Percentiles rank a stretch among this genome's conserved stretches.
Conservation (phyloP, 2,888 invertebrate genomes). For the Yponomeuta evonymella region DNA sequence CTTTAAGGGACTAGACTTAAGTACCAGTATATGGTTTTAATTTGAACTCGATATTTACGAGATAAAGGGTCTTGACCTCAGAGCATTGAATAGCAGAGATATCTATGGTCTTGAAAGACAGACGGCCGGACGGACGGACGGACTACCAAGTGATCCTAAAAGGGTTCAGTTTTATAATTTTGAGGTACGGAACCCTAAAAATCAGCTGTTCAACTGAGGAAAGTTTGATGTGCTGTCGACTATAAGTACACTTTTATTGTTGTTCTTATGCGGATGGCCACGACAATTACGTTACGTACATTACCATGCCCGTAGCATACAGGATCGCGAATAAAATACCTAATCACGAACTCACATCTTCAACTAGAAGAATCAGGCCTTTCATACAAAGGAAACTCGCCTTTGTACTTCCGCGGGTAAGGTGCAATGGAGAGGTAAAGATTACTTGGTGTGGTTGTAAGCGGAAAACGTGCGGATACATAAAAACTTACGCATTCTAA, state of each 20-base stretch:
- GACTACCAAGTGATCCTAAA: too few relatives aligned
- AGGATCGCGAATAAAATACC: conserved; percentile 14
- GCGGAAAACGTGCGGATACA: conserved; percentile 9
- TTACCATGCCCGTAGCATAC: not conserved
- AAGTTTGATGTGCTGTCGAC: too few relatives aligned
- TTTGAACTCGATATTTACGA: too few relatives aligned
- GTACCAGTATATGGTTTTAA: too few relatives aligned
- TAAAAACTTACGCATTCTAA: conserved; percentile 11
- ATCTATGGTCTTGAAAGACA: too few relatives aligned
- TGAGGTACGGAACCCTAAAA: too few relatives aligned
- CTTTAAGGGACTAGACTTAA: too few relatives aligned
- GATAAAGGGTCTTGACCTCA: too few relatives aligned
- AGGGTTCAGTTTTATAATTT: too few relatives aligned
- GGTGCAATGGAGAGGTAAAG: not conserved
- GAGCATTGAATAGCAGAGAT: too few relatives aligned
- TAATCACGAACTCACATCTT: conserved; percentile 6
- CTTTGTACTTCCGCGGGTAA: not conserved
- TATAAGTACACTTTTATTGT: not conserved
- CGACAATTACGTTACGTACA: not conserved
- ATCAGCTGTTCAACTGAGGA: too few relatives aligned
- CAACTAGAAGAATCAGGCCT: not conserved
- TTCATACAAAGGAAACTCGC: not conserved
- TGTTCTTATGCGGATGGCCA: not conserved
- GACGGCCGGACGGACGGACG: too few relatives aligned
- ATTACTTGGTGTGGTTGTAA: not conserved